These are phyloP conservation scores for Pomatorhinus ruficollis DNA, from an alignment of 2,113 vertebrate genomes.

Conservation along the genomic window DNA sequence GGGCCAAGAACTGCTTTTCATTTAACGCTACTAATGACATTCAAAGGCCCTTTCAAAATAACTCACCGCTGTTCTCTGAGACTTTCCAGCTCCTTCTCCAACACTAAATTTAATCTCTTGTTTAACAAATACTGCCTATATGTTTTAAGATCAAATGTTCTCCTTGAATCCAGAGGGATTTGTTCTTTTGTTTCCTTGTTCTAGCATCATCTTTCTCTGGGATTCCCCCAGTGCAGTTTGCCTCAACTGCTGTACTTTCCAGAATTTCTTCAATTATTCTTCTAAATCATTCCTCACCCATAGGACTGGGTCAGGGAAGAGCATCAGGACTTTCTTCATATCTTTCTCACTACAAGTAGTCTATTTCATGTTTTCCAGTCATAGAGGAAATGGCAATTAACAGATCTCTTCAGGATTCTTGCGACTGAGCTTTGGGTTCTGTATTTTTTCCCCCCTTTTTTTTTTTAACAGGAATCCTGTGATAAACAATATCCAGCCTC, in stretches of 20 bases:
- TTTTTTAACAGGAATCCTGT: not conserved
- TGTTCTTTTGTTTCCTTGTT: not conserved
- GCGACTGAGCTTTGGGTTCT: rapidly evolving
- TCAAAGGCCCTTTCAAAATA: not conserved
- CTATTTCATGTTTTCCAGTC: not conserved
- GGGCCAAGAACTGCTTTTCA: not conserved
- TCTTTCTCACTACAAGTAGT: not conserved
- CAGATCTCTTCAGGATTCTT: not conserved
- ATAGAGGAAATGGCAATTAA: not conserved
- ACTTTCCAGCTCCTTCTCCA: not conserved
- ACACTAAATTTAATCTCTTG: not conserved
- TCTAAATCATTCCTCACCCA: not conserved
- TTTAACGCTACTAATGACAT: not conserved
- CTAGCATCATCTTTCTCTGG: not conserved
- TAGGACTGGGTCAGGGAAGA: not conserved
- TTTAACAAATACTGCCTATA: not conserved
- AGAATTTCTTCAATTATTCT: not conserved
- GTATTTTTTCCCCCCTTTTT: rapidly evolving
- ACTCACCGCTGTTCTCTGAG: not conserved
- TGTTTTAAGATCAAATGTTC: not conserved
- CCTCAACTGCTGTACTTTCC: not conserved
- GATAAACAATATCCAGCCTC: not conserved
- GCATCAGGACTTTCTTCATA: not conserved
- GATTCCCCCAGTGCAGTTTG: not conserved
- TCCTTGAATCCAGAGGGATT: not conserved